Conservation (phyloP, 2,888 invertebrate genomes). For the Sisyra nigra region DNA sequence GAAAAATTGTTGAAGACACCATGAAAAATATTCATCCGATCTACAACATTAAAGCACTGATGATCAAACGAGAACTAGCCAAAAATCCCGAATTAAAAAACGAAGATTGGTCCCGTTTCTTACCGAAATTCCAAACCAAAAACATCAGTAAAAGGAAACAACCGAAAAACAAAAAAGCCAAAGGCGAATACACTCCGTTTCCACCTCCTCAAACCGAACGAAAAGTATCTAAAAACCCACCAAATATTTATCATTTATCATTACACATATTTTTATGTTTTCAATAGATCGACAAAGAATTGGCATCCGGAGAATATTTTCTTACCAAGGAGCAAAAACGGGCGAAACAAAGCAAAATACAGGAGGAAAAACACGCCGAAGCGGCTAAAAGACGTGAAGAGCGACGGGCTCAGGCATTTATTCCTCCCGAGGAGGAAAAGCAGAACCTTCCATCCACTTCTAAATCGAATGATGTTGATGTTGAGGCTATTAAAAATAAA, state of each 20-base stretch:
- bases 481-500: slow-evolving; percentile 59
- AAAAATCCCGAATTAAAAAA: slow-evolving; percentile 84
- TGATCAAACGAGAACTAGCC: slow-evolving; percentile 91
- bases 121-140: slow-evolving; percentile 82
- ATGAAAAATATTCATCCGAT: slow-evolving; percentile 99
- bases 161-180: slow-evolving; percentile 73
- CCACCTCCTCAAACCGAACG: slow-evolving; percentile 87
- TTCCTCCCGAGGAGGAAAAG: slow-evolving; percentile 55
- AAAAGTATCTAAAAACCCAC: slow-evolving; percentile 36
- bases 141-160: slow-evolving; percentile 79
- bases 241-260: background rate
- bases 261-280: slow-evolving; percentile 5
- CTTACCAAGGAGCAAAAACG: slow-evolving; percentile 69
- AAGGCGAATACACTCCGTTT: slow-evolving; percentile 94
- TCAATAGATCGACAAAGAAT: slow-evolving; percentile 58
- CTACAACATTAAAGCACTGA: slow-evolving; percentile 91
- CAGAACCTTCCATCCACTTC: slow-evolving; percentile 17
- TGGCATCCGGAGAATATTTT: slow-evolving; percentile 96
- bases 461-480: slow-evolving; percentile 36
- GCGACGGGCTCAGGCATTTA: slow-evolving; percentile 60
- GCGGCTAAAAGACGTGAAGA: slow-evolving; percentile 58
- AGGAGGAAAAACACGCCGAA: slow-evolving; percentile 60
- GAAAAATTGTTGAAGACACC: slow-evolving; percentile 86
- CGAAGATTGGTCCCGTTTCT: slow-evolving; percentile 92
- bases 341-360: slow-evolving; percentile 53